Base-by-base conservation (phyloP, 1,140 invertebrate genomes). In the Hestina assimilis region DNA sequence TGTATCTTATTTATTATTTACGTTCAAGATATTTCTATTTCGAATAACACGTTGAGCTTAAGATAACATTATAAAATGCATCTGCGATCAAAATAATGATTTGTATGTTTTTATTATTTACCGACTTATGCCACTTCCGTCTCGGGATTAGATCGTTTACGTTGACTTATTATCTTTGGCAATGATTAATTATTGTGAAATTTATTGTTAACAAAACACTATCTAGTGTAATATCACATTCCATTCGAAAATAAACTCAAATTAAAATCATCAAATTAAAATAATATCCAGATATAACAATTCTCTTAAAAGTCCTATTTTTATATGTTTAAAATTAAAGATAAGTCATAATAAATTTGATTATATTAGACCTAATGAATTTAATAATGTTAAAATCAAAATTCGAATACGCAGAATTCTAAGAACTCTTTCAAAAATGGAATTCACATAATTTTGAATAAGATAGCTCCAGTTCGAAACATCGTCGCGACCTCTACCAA, bases 1-100 rank as follows among this genome's bases (percentile, higher is more conserved):
- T 83, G 82, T 74, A 85, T 80, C 79, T 77, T 79, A 77, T 75
- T 78, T 80, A 79, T 75, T 75, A 78, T 79, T 68, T 63, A 52
- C 57, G 65, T 35, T 35, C 1, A 73, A 74, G 75, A 78, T 83
- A 83, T 83, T 79, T 78, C 72, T 71, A 76, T 71, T 57, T 65
- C 67, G 62, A 79, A 74, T 77, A 84, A 78, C 66, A 69, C 58
- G 60, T 70, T 60, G 50, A 15, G 51, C 45, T 67, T 62, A 63
- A 76, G 66, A 77, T 69, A 78, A 75, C 72, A 79, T 78, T 74
- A 79, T 80, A 80, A 81, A 72, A 69, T 64, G 55, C 55, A 45
- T 57, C 53, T 43, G 29, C 12, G 50, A 47, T 29, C 5, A 45
- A 59, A 47, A 66, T 64, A 48, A 69, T 63, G 52, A 63, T 66